These are phyloP conservation scores for Pluvialis apricaria DNA, from an alignment of 2,113 vertebrate species.

Conservation along the genomic window DNA sequence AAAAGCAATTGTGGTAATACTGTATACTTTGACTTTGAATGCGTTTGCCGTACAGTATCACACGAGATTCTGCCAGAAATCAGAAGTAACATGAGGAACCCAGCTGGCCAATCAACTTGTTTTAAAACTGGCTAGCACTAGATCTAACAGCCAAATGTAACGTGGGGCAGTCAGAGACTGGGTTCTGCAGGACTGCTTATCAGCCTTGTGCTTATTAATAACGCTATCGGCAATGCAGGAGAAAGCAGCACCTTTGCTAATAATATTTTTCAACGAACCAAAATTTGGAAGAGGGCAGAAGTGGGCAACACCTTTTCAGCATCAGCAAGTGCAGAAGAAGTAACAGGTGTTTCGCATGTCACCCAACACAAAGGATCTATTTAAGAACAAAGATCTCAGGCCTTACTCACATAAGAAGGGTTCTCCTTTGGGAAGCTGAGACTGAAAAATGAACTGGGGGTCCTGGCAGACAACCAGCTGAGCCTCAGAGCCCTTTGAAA, in stretches of 20 bases:
- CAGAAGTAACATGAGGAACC: not conserved
- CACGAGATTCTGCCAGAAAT: not conserved
- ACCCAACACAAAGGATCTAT: not conserved
- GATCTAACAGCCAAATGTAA: not conserved
- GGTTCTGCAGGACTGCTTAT: not conserved
- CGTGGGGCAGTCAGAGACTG: not conserved
- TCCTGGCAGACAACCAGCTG: not conserved
- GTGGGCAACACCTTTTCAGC: not conserved
- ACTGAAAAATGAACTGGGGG: not conserved
- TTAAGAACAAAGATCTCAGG: not conserved
- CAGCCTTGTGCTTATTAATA: not conserved
- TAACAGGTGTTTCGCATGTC: not conserved
- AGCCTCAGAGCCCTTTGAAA: not conserved
- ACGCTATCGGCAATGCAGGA: not conserved
- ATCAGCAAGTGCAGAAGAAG: not conserved
- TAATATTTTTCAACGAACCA: not conserved
- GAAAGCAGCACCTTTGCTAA: not conserved
- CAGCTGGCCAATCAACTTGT: not conserved
- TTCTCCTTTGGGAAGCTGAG: not conserved
- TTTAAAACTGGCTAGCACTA: not conserved
- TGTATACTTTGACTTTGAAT: not conserved
- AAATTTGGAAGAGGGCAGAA: not conserved
- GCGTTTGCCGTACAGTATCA: not conserved
- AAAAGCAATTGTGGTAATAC: conserved; percentile 12
- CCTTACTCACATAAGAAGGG: not conserved